phyloP scores from a whole-genome alignment of 1,140 invertebrate genomes.

The Liolophura sinensis region DNA sequence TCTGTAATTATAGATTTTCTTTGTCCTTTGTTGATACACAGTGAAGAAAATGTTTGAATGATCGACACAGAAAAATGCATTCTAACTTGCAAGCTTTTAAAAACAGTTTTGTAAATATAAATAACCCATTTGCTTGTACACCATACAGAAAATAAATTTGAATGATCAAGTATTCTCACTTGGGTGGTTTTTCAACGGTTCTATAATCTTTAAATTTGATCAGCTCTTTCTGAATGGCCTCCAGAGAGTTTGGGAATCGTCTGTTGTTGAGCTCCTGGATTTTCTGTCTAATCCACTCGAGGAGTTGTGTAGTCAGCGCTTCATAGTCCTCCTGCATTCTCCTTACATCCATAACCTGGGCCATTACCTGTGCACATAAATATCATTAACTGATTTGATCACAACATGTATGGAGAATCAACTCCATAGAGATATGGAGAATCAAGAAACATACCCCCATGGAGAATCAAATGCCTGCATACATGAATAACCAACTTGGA shows the following conservation, averaged over 20 bases:
- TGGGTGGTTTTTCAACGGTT: constrained; percentile 96
- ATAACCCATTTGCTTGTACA: too few relatives aligned
- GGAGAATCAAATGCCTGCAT: too few relatives aligned
- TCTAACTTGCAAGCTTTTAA: too few relatives aligned
- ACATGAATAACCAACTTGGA: too few relatives aligned
- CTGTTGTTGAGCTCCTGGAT: constrained; percentile 82
- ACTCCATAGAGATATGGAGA: neutral
- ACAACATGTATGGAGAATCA: neutral
- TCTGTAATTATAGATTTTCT: too few relatives aligned
- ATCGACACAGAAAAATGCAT: too few relatives aligned
- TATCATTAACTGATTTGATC: neutral
- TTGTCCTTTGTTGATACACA: too few relatives aligned
- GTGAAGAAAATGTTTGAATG: too few relatives aligned
- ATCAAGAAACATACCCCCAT: neutral
- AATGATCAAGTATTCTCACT: constrained; percentile 64
- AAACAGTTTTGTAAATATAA: too few relatives aligned
- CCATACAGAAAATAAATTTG: too few relatives aligned
- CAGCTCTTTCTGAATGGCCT: constrained; percentile 91
- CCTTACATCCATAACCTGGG: constrained; percentile 94
- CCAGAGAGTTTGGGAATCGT: constrained; percentile 92
- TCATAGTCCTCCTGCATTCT: constrained; percentile 77
- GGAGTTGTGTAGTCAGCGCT: constrained; percentile 77
- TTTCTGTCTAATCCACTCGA: constrained; percentile 93
- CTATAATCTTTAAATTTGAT: constrained; percentile 92
- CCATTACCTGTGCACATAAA: constrained; percentile 78